phyloP scores from a whole-genome alignment of 2,113 vertebrate genomes.

The Cygnus atratus region DNA sequence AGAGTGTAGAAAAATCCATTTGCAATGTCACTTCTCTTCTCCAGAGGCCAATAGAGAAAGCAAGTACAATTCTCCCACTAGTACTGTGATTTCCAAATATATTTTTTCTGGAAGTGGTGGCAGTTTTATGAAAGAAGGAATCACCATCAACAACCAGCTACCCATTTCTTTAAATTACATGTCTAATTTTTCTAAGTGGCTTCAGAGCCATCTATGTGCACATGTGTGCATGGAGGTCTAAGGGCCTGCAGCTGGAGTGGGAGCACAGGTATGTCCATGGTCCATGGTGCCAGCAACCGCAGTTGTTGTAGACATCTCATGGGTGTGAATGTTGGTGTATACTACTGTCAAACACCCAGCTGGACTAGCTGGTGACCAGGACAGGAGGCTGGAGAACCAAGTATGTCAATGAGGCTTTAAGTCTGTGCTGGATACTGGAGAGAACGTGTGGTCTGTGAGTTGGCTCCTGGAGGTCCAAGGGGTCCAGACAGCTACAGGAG shows the following conservation, averaged over 20 bases:
- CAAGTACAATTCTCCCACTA: not conserved
- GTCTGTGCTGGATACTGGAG: not conserved
- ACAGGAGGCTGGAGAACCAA: not conserved
- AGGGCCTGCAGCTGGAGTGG: not conserved
- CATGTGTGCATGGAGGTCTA: not conserved
- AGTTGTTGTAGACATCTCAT: not conserved
- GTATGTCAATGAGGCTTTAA: not conserved
- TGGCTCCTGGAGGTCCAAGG: not conserved
- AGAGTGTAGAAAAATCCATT: rapidly evolving
- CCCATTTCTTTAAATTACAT: not conserved
- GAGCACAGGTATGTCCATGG: not conserved
- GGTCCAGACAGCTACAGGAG: not conserved
- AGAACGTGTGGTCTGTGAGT: not conserved
- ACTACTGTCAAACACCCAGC: not conserved
- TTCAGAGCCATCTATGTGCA: not conserved
- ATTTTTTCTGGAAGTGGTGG: not conserved
- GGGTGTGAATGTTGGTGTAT: too few relatives aligned
- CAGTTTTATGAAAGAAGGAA: not conserved
- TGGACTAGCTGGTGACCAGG: not conserved
- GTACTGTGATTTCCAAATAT: not conserved
- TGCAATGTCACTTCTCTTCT: not conserved
- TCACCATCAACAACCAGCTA: not conserved
- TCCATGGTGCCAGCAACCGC: not conserved
- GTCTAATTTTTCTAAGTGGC: not conserved
- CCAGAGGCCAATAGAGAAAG: not conserved